These are phyloP conservation scores for Melanostoma mellinum DNA, from an alignment of 2,888 invertebrate genomes.

Conservation along the genomic window DNA sequence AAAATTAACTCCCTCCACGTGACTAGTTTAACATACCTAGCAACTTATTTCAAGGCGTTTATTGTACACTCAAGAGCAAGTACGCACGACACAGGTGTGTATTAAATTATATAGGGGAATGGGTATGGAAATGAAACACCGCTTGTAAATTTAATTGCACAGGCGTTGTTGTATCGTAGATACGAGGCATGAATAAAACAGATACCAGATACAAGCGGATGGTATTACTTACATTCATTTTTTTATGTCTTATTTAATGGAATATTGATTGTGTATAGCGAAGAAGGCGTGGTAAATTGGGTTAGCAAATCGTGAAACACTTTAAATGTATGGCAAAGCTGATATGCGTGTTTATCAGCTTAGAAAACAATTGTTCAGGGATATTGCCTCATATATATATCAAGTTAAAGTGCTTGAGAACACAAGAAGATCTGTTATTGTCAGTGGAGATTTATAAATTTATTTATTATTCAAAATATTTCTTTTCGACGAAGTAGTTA, in stretches of 20 bases:
- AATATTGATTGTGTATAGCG: conserved; percentile 51
- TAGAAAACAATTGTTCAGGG: conserved; percentile 19
- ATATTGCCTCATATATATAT: background rate
- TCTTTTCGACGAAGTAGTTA: no score
- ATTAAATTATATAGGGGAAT: conserved; percentile 5
- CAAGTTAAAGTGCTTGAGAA: no score
- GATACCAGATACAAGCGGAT: conserved; percentile 43
- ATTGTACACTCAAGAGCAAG: no score
- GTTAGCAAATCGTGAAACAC: conserved; percentile 17
- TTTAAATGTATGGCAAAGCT: background rate
- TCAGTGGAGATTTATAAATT: no score
- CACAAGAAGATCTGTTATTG: no score
- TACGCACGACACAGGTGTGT: no score
- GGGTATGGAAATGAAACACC: conserved; percentile 62
- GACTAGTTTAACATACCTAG: no score
- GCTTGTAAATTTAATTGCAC: conserved; percentile 71
- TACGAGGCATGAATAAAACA: conserved; percentile 64
- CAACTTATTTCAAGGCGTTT: no score
- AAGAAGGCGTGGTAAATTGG: conserved; percentile 39
- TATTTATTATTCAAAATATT: no score
- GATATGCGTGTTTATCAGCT: background rate
- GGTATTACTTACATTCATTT: conserved; percentile 53
- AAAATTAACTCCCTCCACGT: no score
- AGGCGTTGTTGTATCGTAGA: conserved; percentile 62
- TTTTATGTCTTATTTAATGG: conserved; percentile 69